Conservation (phyloP, 1,140 invertebrate genomes). For the Elysia chlorotica region DNA sequence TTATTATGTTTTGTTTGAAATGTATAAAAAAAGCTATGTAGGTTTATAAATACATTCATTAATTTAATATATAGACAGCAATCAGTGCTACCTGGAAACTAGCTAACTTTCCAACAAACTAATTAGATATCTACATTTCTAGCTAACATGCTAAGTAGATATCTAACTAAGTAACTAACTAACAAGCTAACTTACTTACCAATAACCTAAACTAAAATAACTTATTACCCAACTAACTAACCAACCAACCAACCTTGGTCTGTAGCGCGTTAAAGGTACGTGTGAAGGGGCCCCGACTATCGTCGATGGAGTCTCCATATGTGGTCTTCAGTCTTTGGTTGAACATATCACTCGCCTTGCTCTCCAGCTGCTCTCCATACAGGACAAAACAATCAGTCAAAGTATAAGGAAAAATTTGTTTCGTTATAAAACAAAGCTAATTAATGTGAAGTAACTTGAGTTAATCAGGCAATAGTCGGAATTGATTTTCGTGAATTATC, state of each 20-base stretch:
- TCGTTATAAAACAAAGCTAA: too few species aligned
- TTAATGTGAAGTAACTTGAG: too few species aligned
- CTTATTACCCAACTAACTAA: not conserved
- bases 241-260: not conserved
- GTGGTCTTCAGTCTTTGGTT: not conserved
- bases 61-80: not conserved
- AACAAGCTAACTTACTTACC: not conserved
- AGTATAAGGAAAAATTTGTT: too few species aligned
- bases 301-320: not conserved
- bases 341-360: not conserved
- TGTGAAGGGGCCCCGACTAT: not conserved
- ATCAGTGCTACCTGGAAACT: not conserved
- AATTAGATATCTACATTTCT: not conserved
- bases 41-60: not conserved
- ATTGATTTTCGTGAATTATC: too few species aligned
- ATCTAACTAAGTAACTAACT: not conserved
- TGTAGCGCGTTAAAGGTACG: not conserved
- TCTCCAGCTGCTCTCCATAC: conserved; percentile 10
- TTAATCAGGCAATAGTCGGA: too few species aligned
- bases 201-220: not conserved
- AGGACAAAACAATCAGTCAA: too few species aligned
- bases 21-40: too few species aligned
- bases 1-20: too few species aligned
- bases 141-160: not conserved
- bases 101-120: not conserved